Base-by-base conservation (phyloP, 2,888 invertebrate species). In the Machimus atricapillus region DNA sequence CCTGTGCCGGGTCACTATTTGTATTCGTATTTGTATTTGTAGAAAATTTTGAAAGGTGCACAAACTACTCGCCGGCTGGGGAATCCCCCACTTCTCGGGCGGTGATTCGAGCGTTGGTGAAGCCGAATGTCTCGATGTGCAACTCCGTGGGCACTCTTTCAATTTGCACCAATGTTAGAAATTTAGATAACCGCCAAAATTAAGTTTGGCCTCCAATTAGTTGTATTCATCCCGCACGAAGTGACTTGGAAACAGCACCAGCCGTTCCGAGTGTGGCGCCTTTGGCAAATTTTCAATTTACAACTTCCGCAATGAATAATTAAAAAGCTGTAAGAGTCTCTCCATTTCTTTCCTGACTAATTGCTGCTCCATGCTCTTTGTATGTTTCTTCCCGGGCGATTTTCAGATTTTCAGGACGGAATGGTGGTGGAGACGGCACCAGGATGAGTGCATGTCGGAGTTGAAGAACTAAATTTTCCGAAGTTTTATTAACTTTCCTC, bases 221-320 rank as follows among this genome's bases (percentile, higher is more conserved):
- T 66, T 83, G n/a, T 73, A 79, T 52, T 79, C 14, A n/a, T 2
- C 19, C 8, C 43, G 79, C 27, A 52, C 27, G 27, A 8, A 66
- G 8, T 52, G 27, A 27, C 46, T 56, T 19, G 27, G 27, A 23
- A 27, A 27, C 66, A 7, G n/a, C n/a, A 66, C 12, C 23, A 52
- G 52, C 7, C 19, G n/a, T 12, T 23, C 16, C 46, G 52, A 79
- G 27, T 78, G n/a, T 43, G 78, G 43, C 8, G 78, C 43, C 40
- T 78, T 79, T 31, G 52, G 79, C 79, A 52, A 79, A 79, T 46
- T 79, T 79, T 27, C 52, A 79, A 79, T 56, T 79, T 52, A 79
- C 76, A 76, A 76, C 76, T 34, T 52, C 52, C 79, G 79, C 31
- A 79, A 79, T 79, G 46, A 79, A 79, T 79, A 79, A 79, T 79